A percentile compares a stretch with the other conserved stretches of the same genome.
phyloP scores from a whole-genome alignment of 2,888 invertebrate genomes.

The Ellobium chinense region DNA sequence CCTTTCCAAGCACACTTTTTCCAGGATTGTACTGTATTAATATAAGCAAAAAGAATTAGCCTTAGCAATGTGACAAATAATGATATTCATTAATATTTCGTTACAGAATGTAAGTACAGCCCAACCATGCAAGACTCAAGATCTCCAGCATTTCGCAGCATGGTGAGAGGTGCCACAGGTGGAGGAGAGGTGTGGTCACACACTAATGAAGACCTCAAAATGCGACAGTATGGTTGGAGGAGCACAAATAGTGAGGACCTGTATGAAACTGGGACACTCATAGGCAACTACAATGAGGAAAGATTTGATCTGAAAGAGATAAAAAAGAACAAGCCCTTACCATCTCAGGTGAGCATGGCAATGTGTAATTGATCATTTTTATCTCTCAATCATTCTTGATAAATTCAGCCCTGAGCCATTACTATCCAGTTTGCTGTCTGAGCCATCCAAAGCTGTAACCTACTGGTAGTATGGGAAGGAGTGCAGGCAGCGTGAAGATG shows the following conservation, averaged over 20 bases:
- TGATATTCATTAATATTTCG: too few species aligned
- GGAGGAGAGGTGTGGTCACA: constrained; percentile 73
- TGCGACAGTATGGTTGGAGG: constrained; percentile 73
- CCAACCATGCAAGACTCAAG: background rate
- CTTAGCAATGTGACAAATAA: too few species aligned
- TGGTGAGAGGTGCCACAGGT: constrained; percentile 69
- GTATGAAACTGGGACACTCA: constrained; percentile 65
- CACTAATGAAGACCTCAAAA: constrained; percentile 65
- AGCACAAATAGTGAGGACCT: constrained; percentile 73
- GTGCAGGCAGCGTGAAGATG: too few species aligned
- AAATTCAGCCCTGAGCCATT: too few species aligned
- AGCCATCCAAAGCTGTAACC: too few species aligned
- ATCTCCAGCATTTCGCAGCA: constrained; percentile 63
- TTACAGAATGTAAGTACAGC: background rate
- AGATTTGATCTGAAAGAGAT: constrained; percentile 68
- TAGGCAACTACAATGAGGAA: constrained; percentile 77
- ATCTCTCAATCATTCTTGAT: too few species aligned
- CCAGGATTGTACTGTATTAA: too few species aligned
- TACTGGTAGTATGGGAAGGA: too few species aligned
- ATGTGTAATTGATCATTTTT: too few species aligned
- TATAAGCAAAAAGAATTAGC: too few species aligned
- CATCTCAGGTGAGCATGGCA: constrained; percentile 75
- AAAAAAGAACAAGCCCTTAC: constrained; percentile 68
- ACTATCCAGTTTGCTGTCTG: too few species aligned
- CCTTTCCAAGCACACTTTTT: too few species aligned